Evolutionary conservation across 2,888 invertebrate genomes (phyloP), one percentile per base, ranked within the genome.

Genomic region (Xestia xanthographa): DNA sequence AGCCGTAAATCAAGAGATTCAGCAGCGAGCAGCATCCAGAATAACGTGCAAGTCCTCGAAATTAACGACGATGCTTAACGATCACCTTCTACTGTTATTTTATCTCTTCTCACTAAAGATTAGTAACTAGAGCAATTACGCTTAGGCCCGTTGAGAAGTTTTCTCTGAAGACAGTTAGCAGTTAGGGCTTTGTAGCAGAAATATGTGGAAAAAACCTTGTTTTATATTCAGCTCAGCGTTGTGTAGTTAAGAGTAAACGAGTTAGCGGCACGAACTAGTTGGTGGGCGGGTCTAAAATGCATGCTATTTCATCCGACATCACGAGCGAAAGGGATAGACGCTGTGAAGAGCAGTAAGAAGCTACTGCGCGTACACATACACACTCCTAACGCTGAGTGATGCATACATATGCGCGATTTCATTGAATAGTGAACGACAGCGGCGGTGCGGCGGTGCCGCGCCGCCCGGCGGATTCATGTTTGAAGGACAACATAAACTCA

Each of bases 161-260:
- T 60, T 66, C 14, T 65, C 38, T 65, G 41, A 63, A 73, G 60
- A 65, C 34, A 17, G 17, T 22, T 41, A 45, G 34, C 38, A 67
- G 5, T 66, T 62, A 58, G 48, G 17, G 69, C 26, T 60, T 66
- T 20, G 14, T 48, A 50, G 63, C 62, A 79, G 60, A 72, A 56
- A 38, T 70, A 74, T 67, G 50, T 69, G 60, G 43, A 26, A 34
- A 62, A 65, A 75, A 5, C 63, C 50, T 67, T 29, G 63, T 73
- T 82, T 79, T 77, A 77, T 77, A 82, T 79, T 84, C 80, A 80
- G 62, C 56, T 79, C 78, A 75, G 68, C 66, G 38, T 34, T 34
- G 65, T 74, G 26, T 73, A 75, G 75, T 80, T 75, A 38, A 70
- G 78, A n/a, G n/a, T n/a, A n/a, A n/a, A n/a, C n/a, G n/a, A n/a